phyloP scores from a whole-genome alignment of 2,113 vertebrate genomes.

The Willisornis vidua region DNA sequence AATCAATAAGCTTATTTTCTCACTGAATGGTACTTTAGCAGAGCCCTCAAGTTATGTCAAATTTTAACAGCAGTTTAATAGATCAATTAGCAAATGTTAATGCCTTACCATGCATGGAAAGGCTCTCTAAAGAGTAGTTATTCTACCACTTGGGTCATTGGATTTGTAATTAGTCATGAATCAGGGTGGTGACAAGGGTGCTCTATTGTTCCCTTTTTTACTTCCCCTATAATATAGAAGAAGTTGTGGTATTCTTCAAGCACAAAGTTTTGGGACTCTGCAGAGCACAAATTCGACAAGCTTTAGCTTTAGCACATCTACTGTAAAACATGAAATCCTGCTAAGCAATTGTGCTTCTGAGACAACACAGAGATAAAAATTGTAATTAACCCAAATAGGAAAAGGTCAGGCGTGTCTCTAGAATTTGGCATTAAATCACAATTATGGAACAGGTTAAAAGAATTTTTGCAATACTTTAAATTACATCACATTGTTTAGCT shows the following conservation, averaged over 20 bases:
- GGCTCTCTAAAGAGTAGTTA: not conserved
- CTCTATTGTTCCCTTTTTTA: not conserved
- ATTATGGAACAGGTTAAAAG: not conserved
- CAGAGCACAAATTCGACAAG: not conserved
- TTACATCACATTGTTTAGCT: not conserved
- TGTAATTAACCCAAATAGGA: not conserved
- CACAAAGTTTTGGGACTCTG: not conserved
- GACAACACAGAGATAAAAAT: not conserved
- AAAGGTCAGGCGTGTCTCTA: not conserved
- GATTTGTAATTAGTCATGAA: not conserved
- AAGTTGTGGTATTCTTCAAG: not conserved
- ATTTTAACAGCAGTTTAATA: not conserved
- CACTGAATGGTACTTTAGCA: not conserved
- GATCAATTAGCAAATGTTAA: not conserved
- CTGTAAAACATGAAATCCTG: not conserved
- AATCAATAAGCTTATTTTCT: not conserved
- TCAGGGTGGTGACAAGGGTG: not conserved
- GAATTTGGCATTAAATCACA: not conserved
- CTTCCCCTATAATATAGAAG: not conserved
- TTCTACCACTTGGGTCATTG: not conserved
- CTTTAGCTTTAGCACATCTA: not conserved
- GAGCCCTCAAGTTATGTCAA: not conserved
- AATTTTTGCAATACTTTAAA: not conserved
- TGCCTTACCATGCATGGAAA: not conserved
- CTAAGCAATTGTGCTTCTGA: not conserved